Evolutionary conservation across 2,888 invertebrate genomes (phyloP).

Genomic region (Orchesellides sinensis): DNA sequence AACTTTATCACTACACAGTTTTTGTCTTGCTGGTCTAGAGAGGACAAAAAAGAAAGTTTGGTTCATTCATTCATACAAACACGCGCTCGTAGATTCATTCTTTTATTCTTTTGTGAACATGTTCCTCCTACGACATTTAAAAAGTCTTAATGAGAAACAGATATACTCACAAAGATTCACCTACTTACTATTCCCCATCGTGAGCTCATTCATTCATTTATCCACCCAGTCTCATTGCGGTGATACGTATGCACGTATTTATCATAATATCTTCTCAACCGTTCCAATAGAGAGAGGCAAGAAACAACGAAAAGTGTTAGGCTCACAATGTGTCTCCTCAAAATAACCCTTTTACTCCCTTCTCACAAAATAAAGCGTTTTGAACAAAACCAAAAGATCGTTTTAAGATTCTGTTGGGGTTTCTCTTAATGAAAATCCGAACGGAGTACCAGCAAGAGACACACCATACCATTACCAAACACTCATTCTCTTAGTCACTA

Average conservation of each 20-base stretch:
- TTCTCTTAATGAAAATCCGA: slow-evolving; percentile 50
- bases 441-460: slow-evolving; percentile 3
- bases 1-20: too few species aligned
- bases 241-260: too few species aligned
- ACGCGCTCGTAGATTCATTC: neutral
- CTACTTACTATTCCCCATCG: neutral
- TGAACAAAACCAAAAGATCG: slow-evolving; percentile 34
- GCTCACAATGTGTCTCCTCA: neutral
- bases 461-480: slow-evolving; percentile 8
- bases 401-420: slow-evolving; percentile 47
- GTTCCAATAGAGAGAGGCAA: too few species aligned
- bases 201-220: neutral
- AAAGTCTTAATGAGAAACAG: slow-evolving; percentile 1
- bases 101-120: neutral
- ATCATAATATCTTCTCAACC: too few species aligned
- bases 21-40: neutral
- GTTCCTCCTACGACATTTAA: neutral
- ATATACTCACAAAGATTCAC: slow-evolving; percentile 20
- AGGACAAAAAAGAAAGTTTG: neutral
- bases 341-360: neutral
- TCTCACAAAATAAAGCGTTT: slow-evolving; percentile 9
- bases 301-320: neutral
- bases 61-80: slow-evolving; percentile 2
- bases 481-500: slow-evolving; percentile 49
- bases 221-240: neutral